Evolutionary conservation across 2,888 invertebrate species (phyloP).

Genomic region (Caenorhabditis wallacei): DNA sequence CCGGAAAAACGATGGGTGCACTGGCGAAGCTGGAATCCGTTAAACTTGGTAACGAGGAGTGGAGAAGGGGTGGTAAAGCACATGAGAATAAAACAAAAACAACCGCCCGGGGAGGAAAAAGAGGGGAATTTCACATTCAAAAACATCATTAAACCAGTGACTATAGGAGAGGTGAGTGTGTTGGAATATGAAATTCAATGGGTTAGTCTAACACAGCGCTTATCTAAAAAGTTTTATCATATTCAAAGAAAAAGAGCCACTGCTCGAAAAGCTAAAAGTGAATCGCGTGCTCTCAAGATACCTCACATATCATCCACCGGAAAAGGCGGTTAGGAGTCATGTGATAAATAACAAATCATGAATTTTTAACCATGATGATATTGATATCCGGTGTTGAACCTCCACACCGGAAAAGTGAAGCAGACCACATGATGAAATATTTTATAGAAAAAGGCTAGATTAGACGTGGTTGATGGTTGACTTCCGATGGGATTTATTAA

Average conservation of each 20-base stretch:
- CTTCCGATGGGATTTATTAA: too few relatives aligned
- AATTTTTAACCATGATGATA: constrained; percentile 23
- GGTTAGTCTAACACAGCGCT: neutral
- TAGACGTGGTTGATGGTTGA: neutral
- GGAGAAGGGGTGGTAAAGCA: constrained; percentile 14
- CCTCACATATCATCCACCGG: constrained; percentile 26
- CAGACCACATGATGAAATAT: too few relatives aligned
- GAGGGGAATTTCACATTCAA: constrained; percentile 38
- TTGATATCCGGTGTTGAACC: constrained; percentile 20
- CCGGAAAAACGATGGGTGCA: constrained; percentile 49
- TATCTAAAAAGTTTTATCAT: too few relatives aligned
- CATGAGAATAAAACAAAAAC: constrained; percentile 25
- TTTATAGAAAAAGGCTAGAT: too few relatives aligned
- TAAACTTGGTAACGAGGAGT: constrained; percentile 57
- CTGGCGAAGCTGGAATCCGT: constrained; percentile 46
- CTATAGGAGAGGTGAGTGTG: constrained; percentile 23
- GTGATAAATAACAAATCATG: constrained; percentile 36
- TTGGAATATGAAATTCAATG: constrained; percentile 28
- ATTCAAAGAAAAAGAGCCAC: too few relatives aligned
- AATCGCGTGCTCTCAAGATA: constrained; percentile 30
- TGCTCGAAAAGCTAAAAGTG: constrained; percentile 2
- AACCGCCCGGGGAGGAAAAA: neutral
- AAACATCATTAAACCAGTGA: constrained; percentile 42
- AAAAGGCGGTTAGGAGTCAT: constrained; percentile 13
- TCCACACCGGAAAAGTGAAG: neutral